Evolutionary conservation across 2,113 vertebrate species (phyloP), one percentile per base, ranked within the genome.

Genomic region (Bufo gargarizans): DNA sequence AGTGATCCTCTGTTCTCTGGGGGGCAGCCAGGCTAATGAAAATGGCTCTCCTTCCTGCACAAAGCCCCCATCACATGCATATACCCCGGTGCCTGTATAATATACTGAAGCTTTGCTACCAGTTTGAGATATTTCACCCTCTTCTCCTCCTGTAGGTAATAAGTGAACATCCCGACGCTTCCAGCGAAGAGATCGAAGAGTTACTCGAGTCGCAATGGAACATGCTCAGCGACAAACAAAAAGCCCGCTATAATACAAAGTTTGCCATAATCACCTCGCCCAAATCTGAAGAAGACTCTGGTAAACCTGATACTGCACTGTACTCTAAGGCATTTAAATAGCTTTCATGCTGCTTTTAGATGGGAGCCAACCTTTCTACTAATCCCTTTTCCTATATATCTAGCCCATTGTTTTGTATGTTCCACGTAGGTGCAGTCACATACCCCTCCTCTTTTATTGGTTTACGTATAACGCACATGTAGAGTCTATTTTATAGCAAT

Each of bases 241-340:
- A 94, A 92, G 94, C 95, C 33, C 95, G 95, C 90, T 96, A 96
- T 88, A 93, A 96, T 90, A 96, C 95, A 91, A 96, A 96, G 93
- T 96, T 96, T 90, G 95, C 95, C 89, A 93, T 94, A 53, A 90
- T 95, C 92, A 94, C 95, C 89, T 92, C 93, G 86, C 89, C 91
- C 88, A 94, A 90, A 89, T 76, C 92, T 89, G 94, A 94, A 90
- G 94, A 95, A 90, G 95, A 94, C 89, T 91, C 95, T 90, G 95
- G 96, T 96, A 94, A 94, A 91, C 85, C 86, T 89, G 88, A 91
- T 91, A 86, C 92, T 91, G 90, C 90, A 91, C 91, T 93, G 87
- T 92, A 90, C 92, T 93, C 92, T 91, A 90, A 93, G 76, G 91
- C 86, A 91, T 89, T 91, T 91, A 92, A 90, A 89, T 89, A 76